Percentiles rank a stretch among this genome's conserved stretches.
phyloP scores from a whole-genome alignment of 2,113 vertebrate genomes.

The Alligator sinensis region DNA sequence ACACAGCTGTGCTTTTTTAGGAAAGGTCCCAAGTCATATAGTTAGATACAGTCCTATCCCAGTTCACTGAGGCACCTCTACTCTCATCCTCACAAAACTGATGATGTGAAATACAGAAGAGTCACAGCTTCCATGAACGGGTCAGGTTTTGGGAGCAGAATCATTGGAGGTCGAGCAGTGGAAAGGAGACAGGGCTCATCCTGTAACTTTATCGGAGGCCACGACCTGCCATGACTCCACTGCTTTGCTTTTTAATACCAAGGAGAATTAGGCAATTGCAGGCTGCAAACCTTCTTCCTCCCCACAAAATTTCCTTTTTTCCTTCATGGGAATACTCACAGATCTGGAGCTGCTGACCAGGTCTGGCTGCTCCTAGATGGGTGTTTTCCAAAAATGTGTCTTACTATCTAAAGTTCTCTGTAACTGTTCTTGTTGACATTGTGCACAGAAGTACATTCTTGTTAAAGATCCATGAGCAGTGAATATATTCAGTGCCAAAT shows the following conservation, averaged over 20 bases:
- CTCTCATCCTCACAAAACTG: too few relatives aligned
- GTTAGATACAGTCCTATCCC: too few relatives aligned
- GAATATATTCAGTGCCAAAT: conserved; percentile 16
- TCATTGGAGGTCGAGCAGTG: conserved; percentile 24
- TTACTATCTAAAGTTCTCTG: neutral
- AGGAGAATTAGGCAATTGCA: conserved; percentile 14
- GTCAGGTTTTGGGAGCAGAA: conserved; percentile 28
- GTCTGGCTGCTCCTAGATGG: conserved; percentile 32
- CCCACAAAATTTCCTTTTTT: neutral
- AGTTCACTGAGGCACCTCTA: too few relatives aligned
- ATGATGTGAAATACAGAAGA: neutral
- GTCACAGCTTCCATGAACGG: neutral
- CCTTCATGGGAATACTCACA: neutral
- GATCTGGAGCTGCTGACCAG: neutral
- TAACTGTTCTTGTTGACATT: neutral
- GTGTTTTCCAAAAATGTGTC: neutral
- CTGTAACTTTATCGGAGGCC: neutral
- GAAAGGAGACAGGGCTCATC: conserved; percentile 31
- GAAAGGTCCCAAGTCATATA: neutral
- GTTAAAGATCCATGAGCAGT: neutral
- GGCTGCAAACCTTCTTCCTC: conserved; percentile 14
- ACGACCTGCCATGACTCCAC: neutral
- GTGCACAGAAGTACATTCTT: neutral
- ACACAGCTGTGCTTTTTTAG: neutral
- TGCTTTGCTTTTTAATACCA: neutral